Base-by-base conservation (phyloP, 2,113 vertebrate species). In the Lagopus muta region DNA sequence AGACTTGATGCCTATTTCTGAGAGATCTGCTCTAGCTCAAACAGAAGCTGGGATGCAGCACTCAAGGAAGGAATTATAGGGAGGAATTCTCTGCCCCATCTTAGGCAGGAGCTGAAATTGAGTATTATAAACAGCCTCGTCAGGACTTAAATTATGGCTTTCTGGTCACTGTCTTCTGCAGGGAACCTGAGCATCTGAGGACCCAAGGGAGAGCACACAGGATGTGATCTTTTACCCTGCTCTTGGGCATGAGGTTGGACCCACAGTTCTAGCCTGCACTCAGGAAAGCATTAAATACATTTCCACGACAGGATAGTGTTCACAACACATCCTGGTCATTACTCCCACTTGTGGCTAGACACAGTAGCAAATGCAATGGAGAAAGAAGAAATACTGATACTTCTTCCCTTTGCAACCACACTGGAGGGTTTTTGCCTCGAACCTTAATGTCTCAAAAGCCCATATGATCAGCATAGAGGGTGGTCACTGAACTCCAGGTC, bases 391-490 rank as follows among this genome's bases (percentile, higher is more conserved):
- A 15, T 61, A 22, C 21, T 78, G 61, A 27, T 79, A 21, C 78
- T 89, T 74, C 38, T 38, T 79, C 55, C 43, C 52, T 38, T 2
- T 21, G 18, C 21, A 75, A 66, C 3, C 27, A 71, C 32, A 24
- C 38, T 84, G 0, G 0, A 71, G 47, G 60, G 28, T 8, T 48
- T 67, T 54, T 67, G 30, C 19, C 22, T 78, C 36, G 34, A n/a
- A 38, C 4, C 7, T 54, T 40, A 16, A 43, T 13, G 32, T 40
- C 65, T 66, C 76, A 50, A 52, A 67, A 86, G 15, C 10, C 5
- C 20, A 34, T 0, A 1, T 0, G 11, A 19, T 15, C 72, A 84
- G 52, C 4, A 12, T 34, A 47, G n/a, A n/a, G 11, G 9, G 20
- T 28, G 38, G 24, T 11, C 1, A 1, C 43, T 24, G 32, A 52